These are phyloP conservation scores for Hydrolagus affinis DNA, from an alignment of 2,113 vertebrate species.

Conservation along the genomic window DNA sequence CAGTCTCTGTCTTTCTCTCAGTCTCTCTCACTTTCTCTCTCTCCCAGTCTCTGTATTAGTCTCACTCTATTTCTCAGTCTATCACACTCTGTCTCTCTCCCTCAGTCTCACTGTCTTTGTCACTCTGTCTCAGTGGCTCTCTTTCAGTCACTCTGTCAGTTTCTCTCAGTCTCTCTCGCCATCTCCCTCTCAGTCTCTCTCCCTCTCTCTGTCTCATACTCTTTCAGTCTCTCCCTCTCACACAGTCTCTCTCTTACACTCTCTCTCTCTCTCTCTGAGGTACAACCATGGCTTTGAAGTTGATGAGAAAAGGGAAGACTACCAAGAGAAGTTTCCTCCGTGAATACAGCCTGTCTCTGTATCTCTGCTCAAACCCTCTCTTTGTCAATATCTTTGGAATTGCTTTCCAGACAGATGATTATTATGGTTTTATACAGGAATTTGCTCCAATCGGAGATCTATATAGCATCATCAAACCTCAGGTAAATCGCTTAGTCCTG, in stretches of 20 bases:
- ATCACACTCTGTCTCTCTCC: too few species aligned
- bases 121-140: background rate
- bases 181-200: background rate
- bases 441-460: conserved; percentile 77
- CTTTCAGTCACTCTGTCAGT: too few species aligned
- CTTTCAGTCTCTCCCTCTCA: background rate
- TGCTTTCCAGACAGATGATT: conserved; percentile 71
- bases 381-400: conserved; percentile 80
- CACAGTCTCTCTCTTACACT: too few species aligned
- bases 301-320: conserved; percentile 78
- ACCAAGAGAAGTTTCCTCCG: conserved; percentile 81
- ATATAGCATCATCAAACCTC: conserved; percentile 80
- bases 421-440: conserved; percentile 84
- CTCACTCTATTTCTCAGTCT: background rate
- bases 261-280: conserved; percentile 48
- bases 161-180: too few species aligned
- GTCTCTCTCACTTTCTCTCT: too few species aligned
- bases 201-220: background rate
- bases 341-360: conserved; percentile 83
- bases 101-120: too few species aligned
- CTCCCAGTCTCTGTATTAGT: too few species aligned
- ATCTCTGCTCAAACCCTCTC: conserved; percentile 72
- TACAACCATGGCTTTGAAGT: conserved; percentile 84
- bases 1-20: too few species aligned
- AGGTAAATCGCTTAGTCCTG: conserved; percentile 47